Base-by-base conservation (phyloP, 2,888 invertebrate species). In the Coenonympha arcania region DNA sequence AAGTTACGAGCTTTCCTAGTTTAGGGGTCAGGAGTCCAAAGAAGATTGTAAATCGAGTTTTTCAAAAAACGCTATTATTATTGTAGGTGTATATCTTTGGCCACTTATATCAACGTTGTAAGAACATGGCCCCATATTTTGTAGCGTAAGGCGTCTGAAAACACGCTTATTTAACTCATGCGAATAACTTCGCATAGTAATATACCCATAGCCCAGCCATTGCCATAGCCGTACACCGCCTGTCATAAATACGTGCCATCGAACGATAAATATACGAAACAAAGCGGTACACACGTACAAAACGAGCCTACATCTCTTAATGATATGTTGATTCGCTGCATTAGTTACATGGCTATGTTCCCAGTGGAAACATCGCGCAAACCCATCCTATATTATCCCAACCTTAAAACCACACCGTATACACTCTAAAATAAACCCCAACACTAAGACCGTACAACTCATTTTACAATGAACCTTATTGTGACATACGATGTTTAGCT, bases 321-420 rank as follows among this genome's bases (percentile, higher is more conserved):
- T 86, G 86, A 86, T 86, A 86, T 86, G 85, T 85, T 85, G 84
- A 86, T 86, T 83, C 86, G 61, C 73, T 73, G 79, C 83, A 84
- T 86, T 86, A 86, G 83, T 80, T 82, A 86, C 86, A 86, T 82
- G 86, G 71, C 82, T 82, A 76, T 84, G 84, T 85, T 84, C 83
- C 69, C 78, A 63, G 84, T 79, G 81, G 73, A 81, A 84, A 86
- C 85, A 84, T 82, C 82, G 81, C 82, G 76, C 83, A 71, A 73
- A 74, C 72, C 68, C 51, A 44, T 18, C 36, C 20, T 9, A 48
- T 11, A 50, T 59, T 54, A 44, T 49, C 56, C 53, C 48, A 18
- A 40, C 51, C 4, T 56, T 71, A 66, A 56, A 49, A 24, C 19
- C n/a, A 5, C 2, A 0, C 45, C 56, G 47, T 55, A 31, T 50